phyloP scores from a whole-genome alignment of 1,140 invertebrate genomes.

The Microplitis demolitor region DNA sequence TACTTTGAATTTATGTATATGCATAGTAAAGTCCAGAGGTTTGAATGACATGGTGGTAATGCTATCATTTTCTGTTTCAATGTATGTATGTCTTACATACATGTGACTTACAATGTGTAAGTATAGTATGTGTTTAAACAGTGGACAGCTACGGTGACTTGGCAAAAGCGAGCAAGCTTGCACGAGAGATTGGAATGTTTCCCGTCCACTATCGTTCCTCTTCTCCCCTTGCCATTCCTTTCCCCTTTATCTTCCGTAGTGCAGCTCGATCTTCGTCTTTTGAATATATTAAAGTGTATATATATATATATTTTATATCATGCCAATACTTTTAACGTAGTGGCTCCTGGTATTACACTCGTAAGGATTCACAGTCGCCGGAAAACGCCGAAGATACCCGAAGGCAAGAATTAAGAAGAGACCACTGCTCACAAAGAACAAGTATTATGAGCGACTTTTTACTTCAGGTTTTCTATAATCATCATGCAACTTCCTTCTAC shows the following conservation, averaged over 20 bases:
- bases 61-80: too few relatives aligned
- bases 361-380: conserved; percentile 48
- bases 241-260: conserved; percentile 12
- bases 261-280: conserved; percentile 24
- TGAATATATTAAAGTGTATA: conserved; percentile 6
- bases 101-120: not conserved
- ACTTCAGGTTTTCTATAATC: too few relatives aligned
- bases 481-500: too few relatives aligned
- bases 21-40: too few relatives aligned
- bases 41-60: too few relatives aligned
- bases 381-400: conserved; percentile 43
- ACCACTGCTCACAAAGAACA: conserved; percentile 9
- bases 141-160: conserved; percentile 43
- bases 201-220: conserved; percentile 41
- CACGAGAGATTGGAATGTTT: conserved; percentile 61
- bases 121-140: conserved; percentile 18
- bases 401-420: conserved; percentile 31
- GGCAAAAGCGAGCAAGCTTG: conserved; percentile 43
- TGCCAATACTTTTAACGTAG: conserved; percentile 49
- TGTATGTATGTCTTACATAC: too few relatives aligned
- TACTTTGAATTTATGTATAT: too few relatives aligned
- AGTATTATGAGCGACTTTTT: too few relatives aligned
- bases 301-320: too few relatives aligned
- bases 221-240: conserved; percentile 14
- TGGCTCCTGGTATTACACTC: conserved; percentile 61